Base-by-base conservation (phyloP, 2,113 vertebrate species). In the Dissostichus mawsoni region DNA sequence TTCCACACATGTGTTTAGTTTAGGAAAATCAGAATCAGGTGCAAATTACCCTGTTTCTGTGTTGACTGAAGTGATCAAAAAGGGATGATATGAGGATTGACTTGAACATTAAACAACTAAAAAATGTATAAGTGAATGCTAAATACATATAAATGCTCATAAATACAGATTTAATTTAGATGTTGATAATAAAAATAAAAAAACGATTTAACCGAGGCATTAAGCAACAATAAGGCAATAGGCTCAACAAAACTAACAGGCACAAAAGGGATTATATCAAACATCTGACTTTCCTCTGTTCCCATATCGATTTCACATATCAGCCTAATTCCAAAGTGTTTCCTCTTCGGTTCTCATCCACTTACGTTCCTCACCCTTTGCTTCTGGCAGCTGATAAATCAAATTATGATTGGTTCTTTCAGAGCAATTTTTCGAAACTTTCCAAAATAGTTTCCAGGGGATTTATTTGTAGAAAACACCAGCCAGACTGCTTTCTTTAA, bases 341-440 rank as follows among this genome's bases (percentile, higher is more conserved):
- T 91, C 68, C 65, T 80, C 81, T 76, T 83, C 81, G 63, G 75
- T 87, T 82, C 62, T 81, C 80, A 84, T 78, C 69, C 76, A 77
- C 23, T 70, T 81, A 82, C 75, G 61, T 63, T 67, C 78, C 56
- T 74, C 44, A 14, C 64, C 72, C 71, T 47, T 69, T 17, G 20
- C 29, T 80, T 47, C 79, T 87, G 85, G 87, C 89, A 88, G 80
- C 72, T 44, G 83, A 93, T 92, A 81, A 91, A 87, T 88, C 77
- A 47, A 70, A 81, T 77, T 84, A 86, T 76, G 82, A 90, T 84
- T 77, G 67, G 47, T 86, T 87, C 77, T 92, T 94, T 85, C 66
- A 44, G 81, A 84, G 74, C 73, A 75, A 63, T 84, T 88, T 89
- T 84, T 86, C 44, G 6, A 86, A 86, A 88, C 75, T 82, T 73